Base-by-base conservation (phyloP, 2,888 invertebrate species). In the Iselma pallidipennis region DNA sequence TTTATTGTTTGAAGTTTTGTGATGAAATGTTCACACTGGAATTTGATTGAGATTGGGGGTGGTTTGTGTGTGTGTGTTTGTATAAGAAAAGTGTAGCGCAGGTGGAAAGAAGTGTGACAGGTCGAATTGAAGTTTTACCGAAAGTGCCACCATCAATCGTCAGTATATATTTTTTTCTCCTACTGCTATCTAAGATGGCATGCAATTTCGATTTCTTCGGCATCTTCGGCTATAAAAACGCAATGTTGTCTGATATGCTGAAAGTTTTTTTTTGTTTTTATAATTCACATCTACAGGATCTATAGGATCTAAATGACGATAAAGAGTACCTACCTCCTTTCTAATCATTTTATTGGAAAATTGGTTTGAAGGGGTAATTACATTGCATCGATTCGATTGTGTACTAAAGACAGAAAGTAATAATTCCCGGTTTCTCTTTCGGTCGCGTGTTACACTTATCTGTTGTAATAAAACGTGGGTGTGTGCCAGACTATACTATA, bases 201-300 rank as follows among this genome's bases (percentile, higher is more conserved):
- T 45, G 45, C 50, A 56, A 57, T 58, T 65, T 65, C 61, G 59
- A 58, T 56, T n/a, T n/a, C n/a, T n/a, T 57, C 54, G 59, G 57
- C 57, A 61, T 60, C 64, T 57, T 48, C 23, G 45, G 59, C 58
- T 51, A 61, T 66, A 66, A 66, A 65, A 66, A 59, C 52, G 62
- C 54, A 62, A 65, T 60, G 62, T 55, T 59, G 42, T 53, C 45
- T 55, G 58, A 61, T 55, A 65, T 59, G 61, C 53, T 55, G 59
- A 58, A 58, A 61, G 59, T 54, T 51, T 53, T 54, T n/a, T n/a
- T n/a, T n/a, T n/a, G n/a, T n/a, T n/a, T n/a, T n/a, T n/a, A n/a
- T n/a, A n/a, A n/a, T 23, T 9, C 45, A 21, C 21, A 21, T 45
- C 12, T 42, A 7, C 6, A 45, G 19, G 21, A 21, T 16, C 19